Evolutionary conservation across 2,113 vertebrate species (phyloP).

Genomic region (Opisthocomus hoazin): DNA sequence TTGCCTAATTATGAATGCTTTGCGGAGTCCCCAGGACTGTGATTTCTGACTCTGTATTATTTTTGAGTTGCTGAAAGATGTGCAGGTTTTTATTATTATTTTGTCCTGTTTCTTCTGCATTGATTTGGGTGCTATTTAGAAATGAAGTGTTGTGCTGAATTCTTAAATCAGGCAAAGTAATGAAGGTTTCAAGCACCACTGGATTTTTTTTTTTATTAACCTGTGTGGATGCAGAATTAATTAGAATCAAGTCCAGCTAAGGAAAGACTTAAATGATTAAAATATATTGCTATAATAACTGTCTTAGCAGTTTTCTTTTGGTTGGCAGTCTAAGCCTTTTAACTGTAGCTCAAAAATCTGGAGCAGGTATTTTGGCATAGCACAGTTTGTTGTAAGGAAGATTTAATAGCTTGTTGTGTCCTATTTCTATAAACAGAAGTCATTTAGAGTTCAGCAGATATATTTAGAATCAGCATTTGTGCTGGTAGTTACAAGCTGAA

Average conservation of each 20-base stretch:
- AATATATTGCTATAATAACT: neutral
- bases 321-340: neutral
- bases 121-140: neutral
- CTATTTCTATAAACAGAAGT: constrained; percentile 77
- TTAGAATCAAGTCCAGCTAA: neutral
- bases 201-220: neutral
- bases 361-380: constrained; percentile 65
- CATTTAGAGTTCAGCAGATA: constrained; percentile 76
- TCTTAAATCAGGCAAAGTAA: neutral
- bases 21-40: neutral
- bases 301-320: neutral
- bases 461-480: constrained; percentile 75
- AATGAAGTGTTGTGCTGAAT: neutral
- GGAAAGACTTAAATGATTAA: neutral
- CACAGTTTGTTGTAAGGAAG: constrained; percentile 70
- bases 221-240: neutral
- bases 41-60: neutral
- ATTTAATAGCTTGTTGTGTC: constrained; percentile 75
- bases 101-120: neutral
- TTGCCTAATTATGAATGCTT: neutral
- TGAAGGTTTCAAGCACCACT: neutral
- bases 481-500: constrained; percentile 67
- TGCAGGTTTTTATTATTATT: neutral
- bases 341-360: constrained; percentile 41
- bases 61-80: no score